phyloP scores from a whole-genome alignment of 2,888 invertebrate species.

The Euproctis similis region DNA sequence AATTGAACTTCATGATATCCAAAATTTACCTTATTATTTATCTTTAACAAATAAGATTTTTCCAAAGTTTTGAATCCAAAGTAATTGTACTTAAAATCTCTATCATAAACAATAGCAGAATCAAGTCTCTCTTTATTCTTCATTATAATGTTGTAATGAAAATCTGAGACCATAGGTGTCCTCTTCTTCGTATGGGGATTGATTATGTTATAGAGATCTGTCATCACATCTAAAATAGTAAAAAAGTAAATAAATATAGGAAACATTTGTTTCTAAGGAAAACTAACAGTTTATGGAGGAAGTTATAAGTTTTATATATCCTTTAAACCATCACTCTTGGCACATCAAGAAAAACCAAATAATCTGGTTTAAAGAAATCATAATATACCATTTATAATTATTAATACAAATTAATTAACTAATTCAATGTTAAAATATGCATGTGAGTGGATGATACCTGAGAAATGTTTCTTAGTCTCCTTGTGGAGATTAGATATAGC shows the following conservation, averaged over 20 bases:
- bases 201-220: slow-evolving; percentile 85
- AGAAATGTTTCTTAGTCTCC: slow-evolving; percentile 96
- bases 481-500: slow-evolving; percentile 98
- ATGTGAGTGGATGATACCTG: too few species aligned
- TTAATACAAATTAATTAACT: too few species aligned
- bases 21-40: slow-evolving; percentile 89
- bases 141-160: slow-evolving; percentile 86
- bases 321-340: too few species aligned
- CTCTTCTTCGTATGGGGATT: slow-evolving; percentile 82
- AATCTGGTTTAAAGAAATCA: not conserved
- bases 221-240: slow-evolving; percentile 90
- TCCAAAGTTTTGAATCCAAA: slow-evolving; percentile 99
- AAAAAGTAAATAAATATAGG: slow-evolving; percentile 6
- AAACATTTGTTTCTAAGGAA: not conserved
- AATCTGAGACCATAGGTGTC: slow-evolving; percentile 91
- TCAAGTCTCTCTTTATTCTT: slow-evolving; percentile 92
- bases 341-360: slow-evolving; percentile 6
- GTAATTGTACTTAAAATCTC: slow-evolving; percentile 97
- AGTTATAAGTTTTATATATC: too few species aligned
- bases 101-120: slow-evolving; percentile 96
- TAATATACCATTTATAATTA: too few species aligned
- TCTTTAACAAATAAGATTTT: slow-evolving; percentile 93
- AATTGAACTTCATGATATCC: too few species aligned
- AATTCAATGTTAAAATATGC: too few species aligned
- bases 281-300: too few species aligned